Evolutionary conservation across 2,113 vertebrate genomes (phyloP).

Genomic region (Crotalus tigris): DNA sequence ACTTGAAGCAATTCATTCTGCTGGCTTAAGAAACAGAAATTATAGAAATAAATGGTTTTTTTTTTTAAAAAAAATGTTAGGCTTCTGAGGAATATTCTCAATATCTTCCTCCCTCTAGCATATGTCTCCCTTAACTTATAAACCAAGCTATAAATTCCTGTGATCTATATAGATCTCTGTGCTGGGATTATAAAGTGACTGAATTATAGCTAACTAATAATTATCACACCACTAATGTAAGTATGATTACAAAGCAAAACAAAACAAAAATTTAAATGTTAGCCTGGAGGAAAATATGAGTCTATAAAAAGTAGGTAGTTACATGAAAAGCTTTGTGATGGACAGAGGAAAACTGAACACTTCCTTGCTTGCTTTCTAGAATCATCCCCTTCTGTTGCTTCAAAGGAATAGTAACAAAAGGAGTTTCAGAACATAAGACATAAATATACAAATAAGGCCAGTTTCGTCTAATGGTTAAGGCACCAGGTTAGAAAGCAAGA

Average conservation of each 20-base stretch:
- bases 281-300: neutral
- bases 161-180: neutral
- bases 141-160: conserved; percentile 9
- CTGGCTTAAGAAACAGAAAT: accelerated
- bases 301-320: neutral
- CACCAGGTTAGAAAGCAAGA: neutral
- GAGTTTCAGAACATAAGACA: neutral
- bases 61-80: neutral
- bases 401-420: neutral
- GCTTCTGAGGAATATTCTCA: neutral
- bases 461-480: neutral
- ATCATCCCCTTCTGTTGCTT: neutral
- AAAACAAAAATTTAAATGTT: conserved; percentile 10
- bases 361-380: neutral
- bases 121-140: neutral
- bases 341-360: neutral
- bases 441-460: neutral
- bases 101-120: neutral
- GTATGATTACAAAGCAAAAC: neutral
- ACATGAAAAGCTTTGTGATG: neutral
- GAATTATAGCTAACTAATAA: neutral
- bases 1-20: neutral
- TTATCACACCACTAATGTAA: neutral
- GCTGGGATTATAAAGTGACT: neutral
- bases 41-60: conserved; percentile 1